phyloP scores from a whole-genome alignment of 2,888 invertebrate genomes.

The Pandemis cinnamomeana region DNA sequence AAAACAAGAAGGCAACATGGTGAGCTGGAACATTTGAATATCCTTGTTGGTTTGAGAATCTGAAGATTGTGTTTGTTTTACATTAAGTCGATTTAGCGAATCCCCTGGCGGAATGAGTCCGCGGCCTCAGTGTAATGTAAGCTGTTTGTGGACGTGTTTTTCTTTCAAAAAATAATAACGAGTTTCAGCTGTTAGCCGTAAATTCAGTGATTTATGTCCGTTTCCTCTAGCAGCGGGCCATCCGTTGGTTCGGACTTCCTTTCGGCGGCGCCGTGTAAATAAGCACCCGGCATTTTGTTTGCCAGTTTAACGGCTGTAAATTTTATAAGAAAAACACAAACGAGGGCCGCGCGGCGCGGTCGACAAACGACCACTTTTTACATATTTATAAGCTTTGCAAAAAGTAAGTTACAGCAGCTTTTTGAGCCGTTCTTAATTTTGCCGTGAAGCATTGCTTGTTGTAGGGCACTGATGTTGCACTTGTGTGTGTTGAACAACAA shows the following conservation, averaged over 20 bases:
- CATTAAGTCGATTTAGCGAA: conserved; percentile 38
- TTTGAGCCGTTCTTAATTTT: conserved; percentile 36
- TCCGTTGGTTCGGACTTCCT: conserved; percentile 74
- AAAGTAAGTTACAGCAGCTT: conserved; percentile 35
- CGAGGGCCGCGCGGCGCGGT: conserved; percentile 49
- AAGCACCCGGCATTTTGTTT: conserved; percentile 73
- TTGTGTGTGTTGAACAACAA: conserved; percentile 15
- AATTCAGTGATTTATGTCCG: conserved; percentile 77
- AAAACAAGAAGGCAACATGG: conserved; percentile 62
- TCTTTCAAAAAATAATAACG: conserved; percentile 68
- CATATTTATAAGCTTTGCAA: conserved; percentile 65
- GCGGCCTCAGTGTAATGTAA: conserved; percentile 50
- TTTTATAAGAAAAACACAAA: conserved; percentile 65
- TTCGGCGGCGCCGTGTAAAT: conserved; percentile 74
- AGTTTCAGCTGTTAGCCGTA: conserved; percentile 72
- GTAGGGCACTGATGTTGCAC: conserved; percentile 26
- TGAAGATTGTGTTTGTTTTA: conserved; percentile 56
- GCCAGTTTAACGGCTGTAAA: conserved; percentile 75
- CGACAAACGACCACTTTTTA: conserved; percentile 57
- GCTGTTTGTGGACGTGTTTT: conserved; percentile 62
- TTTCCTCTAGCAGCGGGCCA: conserved; percentile 68
- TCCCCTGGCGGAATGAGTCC: conserved; percentile 44
- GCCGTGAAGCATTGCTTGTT: conserved; percentile 20
- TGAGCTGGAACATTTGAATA: conserved; percentile 53
- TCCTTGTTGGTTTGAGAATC: conserved; percentile 60